Percentiles rank a stretch among this genome's conserved stretches.
Conservation (phyloP, 2,797 vertebrate species). For the Clarias platycephalus region DNA sequence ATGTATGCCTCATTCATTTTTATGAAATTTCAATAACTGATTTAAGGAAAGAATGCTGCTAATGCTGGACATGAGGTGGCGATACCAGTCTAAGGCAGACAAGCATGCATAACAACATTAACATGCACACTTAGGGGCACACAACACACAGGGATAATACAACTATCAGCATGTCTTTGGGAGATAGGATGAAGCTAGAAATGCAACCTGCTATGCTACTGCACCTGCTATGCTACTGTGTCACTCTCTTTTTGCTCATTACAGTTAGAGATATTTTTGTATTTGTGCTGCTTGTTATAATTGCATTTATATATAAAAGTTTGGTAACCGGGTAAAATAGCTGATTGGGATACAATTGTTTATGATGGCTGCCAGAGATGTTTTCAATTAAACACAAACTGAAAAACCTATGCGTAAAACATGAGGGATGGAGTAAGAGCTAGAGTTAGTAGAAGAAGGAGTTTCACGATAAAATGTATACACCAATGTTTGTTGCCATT, state of each 20-base stretch:
- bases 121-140: background rate
- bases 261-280: background rate
- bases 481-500: too few species aligned
- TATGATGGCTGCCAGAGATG: too few species aligned
- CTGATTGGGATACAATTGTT: background rate
- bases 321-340: background rate
- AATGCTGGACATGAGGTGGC: background rate
- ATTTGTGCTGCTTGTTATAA: background rate
- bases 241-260: background rate
- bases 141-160: background rate
- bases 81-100: background rate
- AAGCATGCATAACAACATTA: background rate
- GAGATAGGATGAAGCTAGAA: background rate
- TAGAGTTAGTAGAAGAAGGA: too few species aligned
- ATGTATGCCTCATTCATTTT: background rate
- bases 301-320: background rate
- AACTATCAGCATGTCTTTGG: background rate
- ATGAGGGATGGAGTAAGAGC: background rate
- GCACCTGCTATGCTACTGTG: background rate
- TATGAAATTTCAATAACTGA: background rate
- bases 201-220: background rate
- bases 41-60: background rate
- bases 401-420: background rate
- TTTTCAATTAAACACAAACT: background rate
- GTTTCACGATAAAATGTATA: too few species aligned